A percentile compares a stretch with the other conserved stretches of the same genome.
These are phyloP conservation scores for Caradrina kadenii DNA, from an alignment of 2,888 invertebrate genomes.

Conservation along the genomic window DNA sequence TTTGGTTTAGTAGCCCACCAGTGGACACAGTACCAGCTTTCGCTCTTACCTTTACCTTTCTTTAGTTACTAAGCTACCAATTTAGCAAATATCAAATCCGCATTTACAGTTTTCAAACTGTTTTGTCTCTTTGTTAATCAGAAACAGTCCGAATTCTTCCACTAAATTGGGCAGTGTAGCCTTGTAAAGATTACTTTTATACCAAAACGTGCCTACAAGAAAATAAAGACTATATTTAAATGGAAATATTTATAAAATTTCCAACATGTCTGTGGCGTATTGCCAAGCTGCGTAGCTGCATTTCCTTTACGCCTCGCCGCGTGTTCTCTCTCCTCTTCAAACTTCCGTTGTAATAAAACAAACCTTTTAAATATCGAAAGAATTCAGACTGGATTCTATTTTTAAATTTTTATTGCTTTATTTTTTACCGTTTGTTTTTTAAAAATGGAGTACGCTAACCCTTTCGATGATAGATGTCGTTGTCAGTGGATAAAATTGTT, in stretches of 20 bases:
- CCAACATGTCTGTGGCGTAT: conserved; percentile 51
- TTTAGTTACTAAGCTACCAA: no score
- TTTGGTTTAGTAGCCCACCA: no score
- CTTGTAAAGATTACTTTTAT: not conserved
- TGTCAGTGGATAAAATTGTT: not conserved
- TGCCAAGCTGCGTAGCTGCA: conserved; percentile 61
- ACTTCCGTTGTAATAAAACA: conserved; percentile 55
- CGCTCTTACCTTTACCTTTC: no score
- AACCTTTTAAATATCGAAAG: conserved; percentile 33
- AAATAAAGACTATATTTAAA: conserved; percentile 54
- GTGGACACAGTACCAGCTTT: no score
- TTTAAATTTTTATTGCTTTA: conserved; percentile 24
- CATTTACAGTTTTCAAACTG: not conserved
- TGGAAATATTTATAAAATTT: conserved; percentile 55
- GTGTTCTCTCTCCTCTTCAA: conserved; percentile 31
- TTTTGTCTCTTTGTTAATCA: not conserved
- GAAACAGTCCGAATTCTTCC: not conserved
- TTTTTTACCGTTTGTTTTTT: conserved; percentile 4
- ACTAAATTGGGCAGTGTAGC: not conserved
- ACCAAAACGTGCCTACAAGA: conserved; percentile 27
- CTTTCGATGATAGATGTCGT: not conserved
- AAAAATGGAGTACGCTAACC: not conserved
- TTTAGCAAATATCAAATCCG: no score
- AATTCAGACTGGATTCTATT: conserved; percentile 30
- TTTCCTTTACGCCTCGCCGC: conserved; percentile 56